Percentiles rank a stretch among this genome's conserved stretches.
Evolutionary conservation across 2,797 vertebrate species (phyloP).

Genomic region (Lophius americanus): DNA sequence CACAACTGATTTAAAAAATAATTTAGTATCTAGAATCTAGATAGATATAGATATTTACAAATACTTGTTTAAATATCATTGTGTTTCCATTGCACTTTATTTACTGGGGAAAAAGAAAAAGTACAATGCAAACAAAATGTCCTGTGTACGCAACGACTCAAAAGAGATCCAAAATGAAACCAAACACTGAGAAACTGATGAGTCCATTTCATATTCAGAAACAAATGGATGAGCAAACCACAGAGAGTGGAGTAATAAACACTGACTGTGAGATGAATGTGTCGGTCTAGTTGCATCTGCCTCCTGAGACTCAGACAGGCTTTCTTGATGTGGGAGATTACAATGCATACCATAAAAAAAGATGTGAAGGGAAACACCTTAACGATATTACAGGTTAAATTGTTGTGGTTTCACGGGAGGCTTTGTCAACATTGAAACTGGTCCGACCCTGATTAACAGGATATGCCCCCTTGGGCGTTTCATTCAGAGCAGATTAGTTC

Average conservation of each 20-base stretch:
- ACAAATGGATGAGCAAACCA: slow-evolving; percentile 40
- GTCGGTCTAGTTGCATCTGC: slow-evolving; percentile 63
- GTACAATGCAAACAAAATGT: background rate
- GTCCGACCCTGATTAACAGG: slow-evolving; percentile 61
- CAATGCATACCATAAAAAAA: background rate
- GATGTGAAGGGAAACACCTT: slow-evolving; percentile 45
- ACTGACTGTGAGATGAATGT: slow-evolving; percentile 22
- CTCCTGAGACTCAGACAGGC: slow-evolving; percentile 25
- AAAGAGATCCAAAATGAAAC: slow-evolving; percentile 42
- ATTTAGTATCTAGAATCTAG: background rate
- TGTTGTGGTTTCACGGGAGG: slow-evolving; percentile 32
- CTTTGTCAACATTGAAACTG: slow-evolving; percentile 44
- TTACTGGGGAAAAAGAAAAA: background rate
- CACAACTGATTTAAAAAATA: slow-evolving; percentile 5
- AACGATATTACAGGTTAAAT: slow-evolving; percentile 24
- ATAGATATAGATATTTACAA: background rate
- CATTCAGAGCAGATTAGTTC: slow-evolving; percentile 47
- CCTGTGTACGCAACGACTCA: slow-evolving; percentile 9
- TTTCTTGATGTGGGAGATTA: slow-evolving; percentile 4
- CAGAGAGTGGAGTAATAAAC: slow-evolving; percentile 42
- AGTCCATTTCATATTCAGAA: slow-evolving; percentile 40
- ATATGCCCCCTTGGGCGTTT: slow-evolving; percentile 62
- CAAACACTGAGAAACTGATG: slow-evolving; percentile 22
- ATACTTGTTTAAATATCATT: background rate
- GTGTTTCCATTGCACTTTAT: background rate